Evolutionary conservation across 2,113 vertebrate species (phyloP), one percentile per base, ranked within the genome.

Genomic region (Heterocephalus glaber): DNA sequence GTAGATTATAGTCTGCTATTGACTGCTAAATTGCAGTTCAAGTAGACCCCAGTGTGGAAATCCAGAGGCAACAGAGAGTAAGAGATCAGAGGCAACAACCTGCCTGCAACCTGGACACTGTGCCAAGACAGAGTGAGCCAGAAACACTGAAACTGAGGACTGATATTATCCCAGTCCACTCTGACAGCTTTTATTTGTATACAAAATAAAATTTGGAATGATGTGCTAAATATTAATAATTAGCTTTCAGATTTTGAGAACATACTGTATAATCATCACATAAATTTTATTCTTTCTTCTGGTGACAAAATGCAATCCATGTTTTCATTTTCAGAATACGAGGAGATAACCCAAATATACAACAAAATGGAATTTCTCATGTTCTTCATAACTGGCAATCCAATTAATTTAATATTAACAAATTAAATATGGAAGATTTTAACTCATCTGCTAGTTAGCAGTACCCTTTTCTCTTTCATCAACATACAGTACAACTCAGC

Each of bases 321-420:
- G 8, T 11, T 85, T 81, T 68, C 5, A 70, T 94, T 92, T 86
- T 85, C n/a, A 82, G 47, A 95, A 85, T 81, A 86, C 7, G 7
- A 74, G 56, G 88, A 1, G 10, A 88, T 26, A 94, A 87, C 8
- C 14, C 30, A 89, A 77, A 52, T 19, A 68, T 58, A 94, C 1
- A n/a, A 26, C 33, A 80, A 86, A 88, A 84, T 28, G 11, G 86
- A 94, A 93, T n/a, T 33, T 90, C 12, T 86, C 83, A 65, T 54
- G 17, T 33, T 86, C 56, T 41, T 85, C 49, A 83, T 54, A 97
- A 93, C 61, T n/a, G 95, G 7, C 24, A 47, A 74, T 96, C 38
- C 82, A 76, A 70, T 79, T 92, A 97, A 93, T 3, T 95, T n/a
- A 86, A 7, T 95, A 4, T 81, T 77, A 95, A 22, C 13, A 92